Evolutionary conservation across 2,797 vertebrate species (phyloP).

Genomic region (Rousettus madagascariensis): DNA sequence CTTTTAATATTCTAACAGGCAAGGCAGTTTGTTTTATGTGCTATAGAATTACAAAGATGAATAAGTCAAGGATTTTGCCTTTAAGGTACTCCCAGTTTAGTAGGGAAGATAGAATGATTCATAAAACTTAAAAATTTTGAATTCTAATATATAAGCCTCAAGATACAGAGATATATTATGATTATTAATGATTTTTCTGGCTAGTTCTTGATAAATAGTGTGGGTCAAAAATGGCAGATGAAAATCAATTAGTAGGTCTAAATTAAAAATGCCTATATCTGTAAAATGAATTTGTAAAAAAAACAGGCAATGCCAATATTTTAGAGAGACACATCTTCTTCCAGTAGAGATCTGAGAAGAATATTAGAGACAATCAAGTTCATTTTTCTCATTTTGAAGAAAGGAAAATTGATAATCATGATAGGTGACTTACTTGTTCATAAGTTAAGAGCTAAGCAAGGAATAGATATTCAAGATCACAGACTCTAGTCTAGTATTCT

Average conservation of each 20-base stretch:
- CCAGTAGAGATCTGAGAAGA: background rate
- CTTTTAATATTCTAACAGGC: background rate
- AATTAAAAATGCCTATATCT: background rate
- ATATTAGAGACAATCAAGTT: background rate
- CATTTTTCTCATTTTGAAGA: background rate
- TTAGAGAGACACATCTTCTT: background rate
- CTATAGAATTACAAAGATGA: background rate
- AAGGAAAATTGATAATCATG: background rate
- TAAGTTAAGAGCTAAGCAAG: background rate
- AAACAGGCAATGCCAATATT: background rate
- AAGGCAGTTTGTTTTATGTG: background rate
- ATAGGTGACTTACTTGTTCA: background rate
- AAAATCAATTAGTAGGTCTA: background rate
- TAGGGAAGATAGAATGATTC: background rate
- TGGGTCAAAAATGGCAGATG: background rate
- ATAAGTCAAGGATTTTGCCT: background rate
- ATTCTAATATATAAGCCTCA: background rate
- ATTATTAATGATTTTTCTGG: constrained; percentile 1
- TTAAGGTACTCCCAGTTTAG: background rate
- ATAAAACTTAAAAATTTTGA: background rate
- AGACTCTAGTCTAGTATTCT: background rate
- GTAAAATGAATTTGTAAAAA: background rate
- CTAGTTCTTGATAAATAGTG: background rate
- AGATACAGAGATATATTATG: background rate
- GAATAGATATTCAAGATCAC: background rate